phyloP scores from a whole-genome alignment of 2,888 invertebrate genomes.

The Thereva nobilitata region DNA sequence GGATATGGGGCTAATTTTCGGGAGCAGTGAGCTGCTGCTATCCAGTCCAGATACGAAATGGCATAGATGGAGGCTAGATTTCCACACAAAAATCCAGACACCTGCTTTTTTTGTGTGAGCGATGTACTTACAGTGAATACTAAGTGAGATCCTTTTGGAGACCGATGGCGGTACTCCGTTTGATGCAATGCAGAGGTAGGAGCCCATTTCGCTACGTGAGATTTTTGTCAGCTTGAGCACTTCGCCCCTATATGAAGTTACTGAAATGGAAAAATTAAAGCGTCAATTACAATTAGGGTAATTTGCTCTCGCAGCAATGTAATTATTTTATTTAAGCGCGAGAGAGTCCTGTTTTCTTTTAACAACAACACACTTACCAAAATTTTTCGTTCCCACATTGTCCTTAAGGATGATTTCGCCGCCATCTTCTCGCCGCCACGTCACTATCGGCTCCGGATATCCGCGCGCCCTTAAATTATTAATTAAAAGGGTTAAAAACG shows the following conservation, averaged over 20 bases:
- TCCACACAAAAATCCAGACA: too few species aligned
- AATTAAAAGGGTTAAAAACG: conserved; percentile 9
- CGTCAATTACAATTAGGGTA: neutral
- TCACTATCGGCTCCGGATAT: conserved; percentile 76
- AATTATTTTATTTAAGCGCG: neutral
- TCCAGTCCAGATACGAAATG: too few species aligned
- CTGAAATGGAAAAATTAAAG: conserved; percentile 59
- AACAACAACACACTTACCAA: conserved; percentile 59
- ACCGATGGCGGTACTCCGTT: conserved; percentile 87
- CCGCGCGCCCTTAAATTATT: conserved; percentile 67
- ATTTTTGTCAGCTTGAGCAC: conserved; percentile 77
- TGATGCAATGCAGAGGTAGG: conserved; percentile 86
- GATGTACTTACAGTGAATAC: conserved; percentile 83
- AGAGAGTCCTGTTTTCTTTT: neutral
- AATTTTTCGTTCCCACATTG: conserved; percentile 66
- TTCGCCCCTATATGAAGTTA: conserved; percentile 73
- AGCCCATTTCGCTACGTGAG: conserved; percentile 86
- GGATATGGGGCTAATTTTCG: too few species aligned
- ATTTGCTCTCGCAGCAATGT: neutral
- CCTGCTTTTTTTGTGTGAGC: neutral
- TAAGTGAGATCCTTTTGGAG: conserved; percentile 84
- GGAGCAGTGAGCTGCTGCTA: too few species aligned
- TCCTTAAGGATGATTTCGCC: conserved; percentile 78
- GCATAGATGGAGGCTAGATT: too few species aligned
- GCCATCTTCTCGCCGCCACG: conserved; percentile 84